These are phyloP conservation scores for Riparia riparia DNA, from an alignment of 2,113 vertebrate genomes.

Conservation along the genomic window DNA sequence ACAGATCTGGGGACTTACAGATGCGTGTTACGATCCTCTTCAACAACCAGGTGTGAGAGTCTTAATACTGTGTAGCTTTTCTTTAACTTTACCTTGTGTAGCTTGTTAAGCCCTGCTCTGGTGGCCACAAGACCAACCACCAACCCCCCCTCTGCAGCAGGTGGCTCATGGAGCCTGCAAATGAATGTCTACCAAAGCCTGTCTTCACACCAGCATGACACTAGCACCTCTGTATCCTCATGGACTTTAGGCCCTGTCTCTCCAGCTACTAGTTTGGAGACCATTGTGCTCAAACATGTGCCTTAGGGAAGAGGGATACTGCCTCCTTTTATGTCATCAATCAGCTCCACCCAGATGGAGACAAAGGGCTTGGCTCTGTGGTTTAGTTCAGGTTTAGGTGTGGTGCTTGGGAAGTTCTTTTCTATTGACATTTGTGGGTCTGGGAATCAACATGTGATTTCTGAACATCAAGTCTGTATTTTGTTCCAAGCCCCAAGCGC, in stretches of 20 bases:
- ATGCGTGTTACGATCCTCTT: neutral
- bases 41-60: neutral
- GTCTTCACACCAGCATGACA: accelerated
- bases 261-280: neutral
- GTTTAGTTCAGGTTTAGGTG: neutral
- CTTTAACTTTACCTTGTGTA: neutral
- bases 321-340: neutral
- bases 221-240: neutral
- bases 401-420: neutral
- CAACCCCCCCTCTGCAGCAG: neutral
- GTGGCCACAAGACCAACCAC: neutral
- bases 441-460: neutral
- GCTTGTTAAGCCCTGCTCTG: neutral
- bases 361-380: neutral
- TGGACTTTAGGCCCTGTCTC: neutral
- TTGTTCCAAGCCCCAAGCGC: neutral
- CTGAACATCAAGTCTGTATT: neutral
- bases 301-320: neutral
- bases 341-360: neutral
- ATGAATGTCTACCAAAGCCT: neutral
- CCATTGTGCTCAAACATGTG: neutral
- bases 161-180: neutral
- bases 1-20: neutral
- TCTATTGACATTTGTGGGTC: neutral
- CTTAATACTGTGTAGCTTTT: neutral